A percentile compares a stretch with the other conserved stretches of the same genome.
Evolutionary conservation across 2,888 invertebrate species (phyloP).

Genomic region (Noctua janthe): DNA sequence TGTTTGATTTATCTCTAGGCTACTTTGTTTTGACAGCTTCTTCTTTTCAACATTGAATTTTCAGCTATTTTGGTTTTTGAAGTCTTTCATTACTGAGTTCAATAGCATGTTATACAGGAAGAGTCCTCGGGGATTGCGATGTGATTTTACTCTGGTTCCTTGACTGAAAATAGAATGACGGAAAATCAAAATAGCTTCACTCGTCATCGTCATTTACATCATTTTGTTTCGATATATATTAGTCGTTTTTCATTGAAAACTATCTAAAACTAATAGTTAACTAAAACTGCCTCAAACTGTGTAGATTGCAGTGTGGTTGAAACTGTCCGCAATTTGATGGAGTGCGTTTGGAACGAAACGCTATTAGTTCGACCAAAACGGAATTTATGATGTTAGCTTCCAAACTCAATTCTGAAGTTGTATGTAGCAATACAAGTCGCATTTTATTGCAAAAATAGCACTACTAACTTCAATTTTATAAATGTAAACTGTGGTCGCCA

Average conservation of each 20-base stretch:
- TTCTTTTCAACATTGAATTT: not conserved
- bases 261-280: no score
- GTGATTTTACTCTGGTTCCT: not conserved
- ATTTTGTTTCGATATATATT: not conserved
- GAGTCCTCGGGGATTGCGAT: not conserved
- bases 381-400: constrained; percentile 43
- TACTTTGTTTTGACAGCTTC: not conserved
- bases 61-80: not conserved
- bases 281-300: not conserved
- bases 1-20: not conserved
- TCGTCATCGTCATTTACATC: not conserved
- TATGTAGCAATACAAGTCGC: not conserved
- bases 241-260: not conserved
- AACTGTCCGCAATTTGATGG: constrained; percentile 15
- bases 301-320: not conserved
- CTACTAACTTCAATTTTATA: not conserved
- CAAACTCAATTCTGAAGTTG: constrained; percentile 14
- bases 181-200: not conserved
- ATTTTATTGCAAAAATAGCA: not conserved
- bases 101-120: not conserved
- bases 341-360: constrained; percentile 28
- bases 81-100: not conserved
- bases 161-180: not conserved
- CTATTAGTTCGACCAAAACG: constrained; percentile 27
- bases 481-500: no score